These are phyloP conservation scores for Orchesella cincta DNA, from an alignment of 1,140 invertebrate genomes.

Conservation along the genomic window DNA sequence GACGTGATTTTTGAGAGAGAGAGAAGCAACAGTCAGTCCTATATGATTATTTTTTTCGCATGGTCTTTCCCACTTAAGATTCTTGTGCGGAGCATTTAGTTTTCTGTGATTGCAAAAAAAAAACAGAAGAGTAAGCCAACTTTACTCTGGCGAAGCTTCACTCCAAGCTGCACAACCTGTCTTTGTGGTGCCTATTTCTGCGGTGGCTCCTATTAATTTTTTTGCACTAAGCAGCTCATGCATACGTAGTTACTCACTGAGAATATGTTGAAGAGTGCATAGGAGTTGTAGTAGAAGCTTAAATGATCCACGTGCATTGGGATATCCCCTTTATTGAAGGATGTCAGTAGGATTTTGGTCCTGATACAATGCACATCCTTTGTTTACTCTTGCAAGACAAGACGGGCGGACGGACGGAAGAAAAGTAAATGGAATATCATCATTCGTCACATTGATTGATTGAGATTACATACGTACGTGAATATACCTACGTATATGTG, in stretches of 20 bases:
- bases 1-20: constrained; percentile 39
- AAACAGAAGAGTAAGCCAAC: not conserved
- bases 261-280: constrained; percentile 1
- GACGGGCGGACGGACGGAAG: not conserved
- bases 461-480: too few relatives aligned
- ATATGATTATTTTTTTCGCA: constrained; percentile 8
- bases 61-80: not conserved
- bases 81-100: not conserved
- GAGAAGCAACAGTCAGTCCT: too few relatives aligned
- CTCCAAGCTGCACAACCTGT: constrained; percentile 19
- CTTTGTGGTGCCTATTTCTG: constrained; percentile 9
- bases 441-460: too few relatives aligned
- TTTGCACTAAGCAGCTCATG: not conserved
- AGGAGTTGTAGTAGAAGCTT: too few relatives aligned
- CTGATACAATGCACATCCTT: constrained; percentile 25
- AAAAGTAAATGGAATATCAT: constrained; percentile 8
- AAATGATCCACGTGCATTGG: constrained; percentile 41
- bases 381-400: constrained; percentile 12
- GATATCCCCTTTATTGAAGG: constrained; percentile 12
- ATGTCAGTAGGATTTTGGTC: constrained; percentile 42
- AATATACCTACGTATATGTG: too few relatives aligned
- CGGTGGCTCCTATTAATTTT: not conserved
- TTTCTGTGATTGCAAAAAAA: constrained; percentile 14
- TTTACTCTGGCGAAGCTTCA: constrained; percentile 2
- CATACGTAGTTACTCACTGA: not conserved